Base-by-base conservation (phyloP, 2,113 vertebrate genomes). In the Noturus placidus region DNA sequence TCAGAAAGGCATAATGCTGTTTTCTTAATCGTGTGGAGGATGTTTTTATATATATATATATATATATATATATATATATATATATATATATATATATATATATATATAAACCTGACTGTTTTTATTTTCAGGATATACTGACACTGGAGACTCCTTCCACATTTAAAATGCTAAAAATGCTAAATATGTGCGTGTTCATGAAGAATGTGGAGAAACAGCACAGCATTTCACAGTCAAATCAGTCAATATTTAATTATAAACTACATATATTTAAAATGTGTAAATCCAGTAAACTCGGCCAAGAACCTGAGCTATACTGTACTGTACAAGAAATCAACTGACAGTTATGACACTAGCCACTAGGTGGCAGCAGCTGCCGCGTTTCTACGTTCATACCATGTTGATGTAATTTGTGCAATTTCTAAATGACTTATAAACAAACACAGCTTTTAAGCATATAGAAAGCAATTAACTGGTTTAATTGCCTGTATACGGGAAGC, bases 321-420 rank as follows among this genome's bases (percentile, higher is more conserved):
- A 46, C 42, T 42, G 38, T 42, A n/a, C n/a, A 46, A 78, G 27
- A 20, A 22, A 52, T 56, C 30, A 33, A 57, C 0, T 57, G 8
- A 0, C 10, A 52, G 17, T 81, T 70, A 6, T 54, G 15, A 54
- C 30, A n/a, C 9, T 0, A 17, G 30, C 65, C 86, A 76, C 38
- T 83, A 74, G 86, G 54, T 46, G 79, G 86, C 86, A 87, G 79
- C 67, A 87, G 69, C 27, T 74, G 67, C 30, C 30, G 10, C 54
- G n/a, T 87, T 38, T 1, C 38, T n/a, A 46, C 52, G 11, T 67
- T 30, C 22, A 46, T 10, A 17, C 52, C 42, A 33, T 13, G 27
- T 35, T 33, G 46, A 35, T 33, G 27, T 8, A 4, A 35, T 74
- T 38, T 59, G 52, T 14, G 19, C 52, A 56, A 46, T 63, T 42